Evolutionary conservation across 2,113 vertebrate species (phyloP).

Genomic region (Oophaga pumilio): DNA sequence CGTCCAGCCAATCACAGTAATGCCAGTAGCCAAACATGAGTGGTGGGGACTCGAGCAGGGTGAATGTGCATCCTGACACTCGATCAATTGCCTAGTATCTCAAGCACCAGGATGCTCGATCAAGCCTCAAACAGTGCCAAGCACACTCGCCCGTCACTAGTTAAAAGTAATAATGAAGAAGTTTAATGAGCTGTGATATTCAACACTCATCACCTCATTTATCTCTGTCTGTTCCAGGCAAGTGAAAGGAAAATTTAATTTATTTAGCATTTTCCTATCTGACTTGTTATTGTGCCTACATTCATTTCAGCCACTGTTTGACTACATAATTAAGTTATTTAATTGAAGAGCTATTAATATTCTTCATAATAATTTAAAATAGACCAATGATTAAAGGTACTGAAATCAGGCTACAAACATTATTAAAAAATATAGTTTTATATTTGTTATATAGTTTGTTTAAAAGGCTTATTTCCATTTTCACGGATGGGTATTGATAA

Average conservation of each 20-base stretch:
- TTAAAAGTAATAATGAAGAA: not conserved
- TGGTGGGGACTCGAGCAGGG: no score
- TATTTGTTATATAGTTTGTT: no score
- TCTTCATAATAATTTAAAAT: not conserved
- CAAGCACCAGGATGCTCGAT: no score
- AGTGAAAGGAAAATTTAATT: not conserved
- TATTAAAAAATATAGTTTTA: no score
- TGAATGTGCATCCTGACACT: no score
- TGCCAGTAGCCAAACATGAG: no score
- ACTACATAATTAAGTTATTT: not conserved
- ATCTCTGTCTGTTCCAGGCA: not conserved
- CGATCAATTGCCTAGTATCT: no score
- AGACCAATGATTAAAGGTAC: not conserved
- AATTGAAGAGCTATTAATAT: not conserved
- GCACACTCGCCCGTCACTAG: no score
- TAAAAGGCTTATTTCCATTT: no score
- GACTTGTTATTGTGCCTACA: not conserved
- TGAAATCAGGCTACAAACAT: not conserved
- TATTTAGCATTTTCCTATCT: constrained; percentile 6
- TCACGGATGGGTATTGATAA: no score
- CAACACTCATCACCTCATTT: not conserved
- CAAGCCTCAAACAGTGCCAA: no score
- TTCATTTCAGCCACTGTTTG: constrained; percentile 14
- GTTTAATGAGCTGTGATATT: not conserved
- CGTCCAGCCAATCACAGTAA: no score